These are phyloP conservation scores for Heliconius hewitsoni DNA, from an alignment of 1,140 invertebrate genomes.

Conservation along the genomic window DNA sequence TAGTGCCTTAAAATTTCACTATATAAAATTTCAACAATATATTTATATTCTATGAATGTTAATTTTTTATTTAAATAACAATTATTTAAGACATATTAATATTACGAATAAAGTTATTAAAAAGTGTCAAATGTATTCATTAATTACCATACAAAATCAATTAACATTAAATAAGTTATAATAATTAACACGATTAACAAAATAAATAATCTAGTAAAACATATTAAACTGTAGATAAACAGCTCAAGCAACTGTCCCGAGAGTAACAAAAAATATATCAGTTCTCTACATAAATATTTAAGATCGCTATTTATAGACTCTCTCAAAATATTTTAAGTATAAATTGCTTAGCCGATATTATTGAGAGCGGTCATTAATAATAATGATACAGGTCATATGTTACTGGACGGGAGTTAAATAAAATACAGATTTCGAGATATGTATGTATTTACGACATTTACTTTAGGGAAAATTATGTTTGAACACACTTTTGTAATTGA, in stretches of 20 bases:
- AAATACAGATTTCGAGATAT: slow-evolving; percentile 33
- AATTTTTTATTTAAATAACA: too few relatives aligned
- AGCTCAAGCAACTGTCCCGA: not conserved
- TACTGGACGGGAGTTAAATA: slow-evolving; percentile 27
- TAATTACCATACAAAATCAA: not conserved
- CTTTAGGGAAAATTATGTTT: slow-evolving; percentile 26
- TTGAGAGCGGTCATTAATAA: slow-evolving; percentile 34
- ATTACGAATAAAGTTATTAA: not conserved
- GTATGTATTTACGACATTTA: slow-evolving; percentile 28
- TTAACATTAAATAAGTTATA: not conserved
- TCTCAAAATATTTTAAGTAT: slow-evolving; percentile 37
- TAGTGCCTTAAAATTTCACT: too few relatives aligned
- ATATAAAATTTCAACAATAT: too few relatives aligned
- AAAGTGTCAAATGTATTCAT: not conserved
- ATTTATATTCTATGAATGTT: too few relatives aligned
- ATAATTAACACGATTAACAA: not conserved
- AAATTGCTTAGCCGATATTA: slow-evolving; percentile 34
- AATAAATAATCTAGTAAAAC: not conserved
- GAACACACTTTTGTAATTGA: slow-evolving; percentile 25
- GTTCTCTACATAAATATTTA: slow-evolving; percentile 37
- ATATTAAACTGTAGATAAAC: not conserved
- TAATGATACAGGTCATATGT: slow-evolving; percentile 32
- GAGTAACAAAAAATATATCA: slow-evolving; percentile 15
- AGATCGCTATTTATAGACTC: slow-evolving; percentile 34
- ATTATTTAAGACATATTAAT: too few relatives aligned